Evolutionary conservation across 1,140 invertebrate species (phyloP), one percentile per base, ranked within the genome.

Genomic region (Colletes latitarsis): DNA sequence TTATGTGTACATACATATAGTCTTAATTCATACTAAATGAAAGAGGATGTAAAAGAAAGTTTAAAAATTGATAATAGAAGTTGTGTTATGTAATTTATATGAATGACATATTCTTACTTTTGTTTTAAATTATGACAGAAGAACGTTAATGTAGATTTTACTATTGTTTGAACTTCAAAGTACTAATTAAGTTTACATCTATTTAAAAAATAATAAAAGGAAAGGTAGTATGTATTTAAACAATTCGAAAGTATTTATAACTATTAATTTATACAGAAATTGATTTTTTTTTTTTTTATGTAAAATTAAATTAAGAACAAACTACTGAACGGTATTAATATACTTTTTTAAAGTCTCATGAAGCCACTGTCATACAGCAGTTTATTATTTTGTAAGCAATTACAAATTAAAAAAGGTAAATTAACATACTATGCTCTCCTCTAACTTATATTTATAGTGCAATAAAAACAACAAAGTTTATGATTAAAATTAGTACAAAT

Each of bases 401-500:
- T 87, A 83, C 77, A 86, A 86, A 86, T 84, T 66, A 83, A 86
- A 86, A 83, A 83, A 83, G 77, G 82, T 80, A 86, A 85, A 76
- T 71, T 85, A 83, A 83, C 82, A 72, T 77, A 77, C 72, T 74
- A 82, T 75, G 62, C 75, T 81, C 57, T 62, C 43, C 52, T 70
- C 77, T 88, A 88, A 88, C 87, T 87, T 86, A 84, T 83, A 78
- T 86, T 73, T 74, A 76, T 88, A 80, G 80, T 86, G 80, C 82
- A 84, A 84, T 88, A 83, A 88, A 89, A 88, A 86, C 84, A 89
- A 89, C 86, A 89, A 89, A 88, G 86, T 86, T 87, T 82, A 82
- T 83, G 82, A 86, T 88, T 87, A 82, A 89, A 89, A 89, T 88
- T 87, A 89, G 82, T 89, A 89, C 82, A 89, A 88, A 89, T 88